Conservation (phyloP, 2,113 vertebrate genomes). For the Pedionomus torquatus region DNA sequence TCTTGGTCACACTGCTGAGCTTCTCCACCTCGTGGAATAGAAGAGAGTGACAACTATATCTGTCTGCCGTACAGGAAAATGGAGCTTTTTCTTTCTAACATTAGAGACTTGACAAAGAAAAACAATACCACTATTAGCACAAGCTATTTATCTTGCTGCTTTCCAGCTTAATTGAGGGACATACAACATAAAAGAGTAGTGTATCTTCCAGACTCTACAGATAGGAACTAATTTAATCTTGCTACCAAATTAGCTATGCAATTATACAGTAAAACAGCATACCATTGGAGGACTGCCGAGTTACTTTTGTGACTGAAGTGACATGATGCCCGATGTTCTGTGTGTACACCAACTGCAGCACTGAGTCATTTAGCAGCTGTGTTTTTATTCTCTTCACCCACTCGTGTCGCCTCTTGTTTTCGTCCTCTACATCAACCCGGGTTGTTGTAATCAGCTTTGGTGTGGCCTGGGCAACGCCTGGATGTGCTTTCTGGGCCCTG, state of each 20-base stretch:
- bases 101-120: background rate
- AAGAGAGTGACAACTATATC: background rate
- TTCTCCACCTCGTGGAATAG: background rate
- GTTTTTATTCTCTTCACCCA: background rate
- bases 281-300: background rate
- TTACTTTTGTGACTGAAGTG: background rate
- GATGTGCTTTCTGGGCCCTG: background rate
- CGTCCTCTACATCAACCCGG: background rate
- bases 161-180: background rate
- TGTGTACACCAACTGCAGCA: background rate
- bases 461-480: background rate
- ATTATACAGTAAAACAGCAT: background rate
- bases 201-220: background rate
- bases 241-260: background rate
- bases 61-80: background rate
- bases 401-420: background rate
- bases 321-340: background rate
- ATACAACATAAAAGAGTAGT: background rate
- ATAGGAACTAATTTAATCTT: background rate
- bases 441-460: background rate
- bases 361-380: background rate
- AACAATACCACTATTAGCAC: background rate
- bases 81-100: background rate
- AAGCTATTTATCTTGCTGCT: background rate
- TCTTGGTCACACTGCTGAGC: background rate